Evolutionary conservation across 2,888 invertebrate species (phyloP), one percentile per base, ranked within the genome.

Genomic region (Elysia crispata): DNA sequence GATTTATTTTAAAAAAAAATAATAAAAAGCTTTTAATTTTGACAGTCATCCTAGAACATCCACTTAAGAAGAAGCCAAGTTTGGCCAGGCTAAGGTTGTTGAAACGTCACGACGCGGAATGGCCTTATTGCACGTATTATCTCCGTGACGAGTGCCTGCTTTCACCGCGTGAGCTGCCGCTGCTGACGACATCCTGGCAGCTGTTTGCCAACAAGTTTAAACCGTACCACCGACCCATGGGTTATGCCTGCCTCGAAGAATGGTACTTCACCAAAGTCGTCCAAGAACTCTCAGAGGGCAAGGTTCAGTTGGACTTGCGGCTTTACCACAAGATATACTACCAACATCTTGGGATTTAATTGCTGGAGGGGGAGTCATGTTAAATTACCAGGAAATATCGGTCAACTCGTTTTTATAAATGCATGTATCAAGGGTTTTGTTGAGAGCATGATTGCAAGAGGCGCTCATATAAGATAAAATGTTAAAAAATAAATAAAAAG

Each of bases 161-260:
- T 1, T 66, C 76, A 3, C 60, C 76, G 1, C 11, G 76, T 25
- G 66, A 66, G 28, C 18, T 67, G 30, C 30, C 76, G 0, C 28
- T 50, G 25, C 13, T 76, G 76, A 76, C 76, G 18, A 66, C n/a
- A 1, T 67, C 76, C 50, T 28, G 54, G 30, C 76, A 76, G 41
- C 66, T 76, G 13, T 54, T 76, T 20, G 76, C 76, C 30, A 76
- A 76, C 54, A 76, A 76, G 67, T 76, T 76, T 66, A 76, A 76
- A 31, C 20, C 67, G 18, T 28, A 50, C 20, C 41, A 50, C n/a
- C 49, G 20, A 13, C 76, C 76, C 13, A 6, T 67, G 23, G 76
- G 76, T 0, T 76, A 76, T 67, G 50, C 66, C 28, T 76, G 76
- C n/a, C 20, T 76, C 50, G 76, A 76, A 49, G 60, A 76, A 54